Percentiles rank a stretch among this genome's conserved stretches.
Evolutionary conservation across 2,888 invertebrate genomes (phyloP).

Genomic region (Aphidoletes aphidimyza): DNA sequence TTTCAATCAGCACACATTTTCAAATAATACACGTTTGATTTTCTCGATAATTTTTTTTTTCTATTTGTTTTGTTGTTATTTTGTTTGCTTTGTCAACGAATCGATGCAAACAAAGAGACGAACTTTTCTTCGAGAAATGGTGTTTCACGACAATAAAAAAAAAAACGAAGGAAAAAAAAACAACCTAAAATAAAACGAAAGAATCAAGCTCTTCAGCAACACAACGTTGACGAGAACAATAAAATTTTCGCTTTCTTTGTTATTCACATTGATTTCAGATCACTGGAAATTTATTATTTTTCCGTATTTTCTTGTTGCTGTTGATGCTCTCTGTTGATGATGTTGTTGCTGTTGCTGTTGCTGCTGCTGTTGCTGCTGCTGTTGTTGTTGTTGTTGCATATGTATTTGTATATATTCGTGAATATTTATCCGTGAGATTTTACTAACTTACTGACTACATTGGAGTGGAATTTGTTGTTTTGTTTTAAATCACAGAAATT

Average conservation of each 20-base stretch:
- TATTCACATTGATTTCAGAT: slow-evolving; percentile 13
- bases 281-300: background rate
- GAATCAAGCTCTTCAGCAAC: no score
- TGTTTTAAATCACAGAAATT: slow-evolving; percentile 49
- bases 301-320: background rate
- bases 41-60: no score
- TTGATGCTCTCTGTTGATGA: background rate
- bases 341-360: background rate
- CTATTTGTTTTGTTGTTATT: no score
- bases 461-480: slow-evolving; percentile 17
- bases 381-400: background rate
- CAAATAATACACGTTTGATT: background rate
- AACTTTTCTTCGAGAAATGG: no score
- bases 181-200: background rate
- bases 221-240: slow-evolving; percentile 25
- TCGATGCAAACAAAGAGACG: no score
- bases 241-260: background rate
- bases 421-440: slow-evolving; percentile 14
- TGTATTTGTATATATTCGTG: background rate
- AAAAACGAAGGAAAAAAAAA: background rate
- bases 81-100: no score
- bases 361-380: background rate
- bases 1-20: slow-evolving; percentile 23
- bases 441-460: background rate
- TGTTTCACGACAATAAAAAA: no score